Conservation (phyloP, 2,888 invertebrate genomes). For the Camponotus fellah region DNA sequence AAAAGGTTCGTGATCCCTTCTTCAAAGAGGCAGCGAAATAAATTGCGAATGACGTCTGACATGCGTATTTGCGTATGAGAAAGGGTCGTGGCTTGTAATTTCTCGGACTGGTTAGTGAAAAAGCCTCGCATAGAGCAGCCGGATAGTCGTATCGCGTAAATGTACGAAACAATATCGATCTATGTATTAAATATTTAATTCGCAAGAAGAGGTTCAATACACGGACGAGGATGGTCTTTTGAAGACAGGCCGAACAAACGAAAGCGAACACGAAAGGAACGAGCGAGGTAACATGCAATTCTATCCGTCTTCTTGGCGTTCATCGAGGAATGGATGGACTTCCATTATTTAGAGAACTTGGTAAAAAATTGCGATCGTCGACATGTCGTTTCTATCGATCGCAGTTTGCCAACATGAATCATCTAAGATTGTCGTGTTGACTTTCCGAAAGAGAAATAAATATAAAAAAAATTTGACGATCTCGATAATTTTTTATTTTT, state of each 20-base stretch:
- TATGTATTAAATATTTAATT: conserved; percentile 81
- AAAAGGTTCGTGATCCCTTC: conserved; percentile 66
- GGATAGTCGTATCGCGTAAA: conserved; percentile 68
- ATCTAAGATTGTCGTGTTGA: conserved; percentile 43
- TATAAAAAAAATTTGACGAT: neutral
- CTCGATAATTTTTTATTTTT: neutral
- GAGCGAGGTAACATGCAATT: conserved; percentile 69
- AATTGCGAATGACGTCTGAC: conserved; percentile 75
- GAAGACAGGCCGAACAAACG: conserved; percentile 70
- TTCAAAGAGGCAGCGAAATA: conserved; percentile 66
- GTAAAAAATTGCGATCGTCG: conserved; percentile 72
- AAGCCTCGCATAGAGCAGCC: conserved; percentile 74
- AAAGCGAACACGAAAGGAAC: conserved; percentile 64
- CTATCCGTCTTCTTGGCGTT: conserved; percentile 61
- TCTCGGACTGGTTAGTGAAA: conserved; percentile 71
- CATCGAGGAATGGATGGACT: conserved; percentile 66
- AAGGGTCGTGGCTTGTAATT: conserved; percentile 67
- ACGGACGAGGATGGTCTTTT: conserved; percentile 73
- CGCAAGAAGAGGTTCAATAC: conserved; percentile 82
- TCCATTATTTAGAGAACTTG: conserved; percentile 73
- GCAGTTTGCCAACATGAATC: conserved; percentile 62
- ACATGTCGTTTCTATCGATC: conserved; percentile 69
- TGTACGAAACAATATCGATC: conserved; percentile 78
- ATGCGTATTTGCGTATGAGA: conserved; percentile 73
- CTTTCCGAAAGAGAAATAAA: conserved; percentile 3